Base-by-base conservation (phyloP, 2,797 vertebrate species). In the Mormyrops attenuatus region DNA sequence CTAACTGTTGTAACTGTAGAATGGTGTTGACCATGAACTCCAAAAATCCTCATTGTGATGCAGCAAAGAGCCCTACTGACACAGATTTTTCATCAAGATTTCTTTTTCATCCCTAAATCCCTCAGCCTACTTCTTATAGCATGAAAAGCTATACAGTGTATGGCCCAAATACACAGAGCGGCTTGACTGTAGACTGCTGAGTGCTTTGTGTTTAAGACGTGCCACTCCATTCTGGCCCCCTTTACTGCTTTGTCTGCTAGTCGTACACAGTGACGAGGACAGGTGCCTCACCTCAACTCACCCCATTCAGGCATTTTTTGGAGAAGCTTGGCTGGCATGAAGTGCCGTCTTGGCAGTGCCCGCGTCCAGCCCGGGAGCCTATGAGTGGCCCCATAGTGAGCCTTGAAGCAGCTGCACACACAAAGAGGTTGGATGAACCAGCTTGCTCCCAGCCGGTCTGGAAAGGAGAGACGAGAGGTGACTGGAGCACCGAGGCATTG, bases 311-410 rank as follows among this genome's bases (percentile, higher is more conserved):
- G 77, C 77, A 82, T 82, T 82, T 82, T 47, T n/a, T 82, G 17
- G 38, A 82, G 77, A 82, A 82, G 77, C 77, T 82, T 82, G 77
- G 77, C 77, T 44, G 77, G 77, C 77, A 82, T 82, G 38, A 82
- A 82, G 41, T 82, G 77, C 38, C 6, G 41, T 20, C 41, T 82
- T 82, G 77, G 77, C 77, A 82, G 41, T 82, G 77, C 77, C 77
- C 77, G 77, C 38, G 3, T 22, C 30, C 77, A 47, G 77, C 77
- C 13, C 41, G 77, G 77, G 41, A 11, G 77, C 15, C 41, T 47
- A 0, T n/a, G 41, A 82, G 77, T 82, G 77, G 77, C 77, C 41
- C 77, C 41, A 47, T 47, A 82, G 8, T 44, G 41, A 44, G 77
- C 20, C 15, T 9, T 82, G 41, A 82, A 82, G 77, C 77, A 82